These are phyloP conservation scores for Batillaria attramentaria DNA, from an alignment of 1,140 invertebrate species.

Conservation along the genomic window DNA sequence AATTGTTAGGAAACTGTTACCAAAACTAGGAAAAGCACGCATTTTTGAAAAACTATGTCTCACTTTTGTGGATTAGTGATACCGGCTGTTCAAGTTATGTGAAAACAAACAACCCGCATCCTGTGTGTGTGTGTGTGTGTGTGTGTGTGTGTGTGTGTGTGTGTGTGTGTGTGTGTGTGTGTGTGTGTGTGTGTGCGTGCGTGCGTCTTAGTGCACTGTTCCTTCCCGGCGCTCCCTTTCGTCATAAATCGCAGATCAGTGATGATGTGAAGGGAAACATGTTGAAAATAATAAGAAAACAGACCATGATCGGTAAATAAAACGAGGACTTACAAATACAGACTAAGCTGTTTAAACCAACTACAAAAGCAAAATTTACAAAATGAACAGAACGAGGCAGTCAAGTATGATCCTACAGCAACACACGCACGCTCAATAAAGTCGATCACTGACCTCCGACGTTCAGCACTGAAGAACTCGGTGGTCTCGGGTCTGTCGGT, in stretches of 20 bases:
- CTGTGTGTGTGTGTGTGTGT: constrained; percentile 12
- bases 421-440: not conserved
- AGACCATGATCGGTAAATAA: not conserved
- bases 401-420: not conserved
- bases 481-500: not conserved
- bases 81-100: no score
- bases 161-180: not conserved
- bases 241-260: no score
- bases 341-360: no score
- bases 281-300: not conserved
- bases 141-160: not conserved
- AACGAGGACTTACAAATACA: not conserved
- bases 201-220: not conserved
- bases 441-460: not conserved
- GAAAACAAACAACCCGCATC: no score
- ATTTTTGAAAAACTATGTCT: no score
- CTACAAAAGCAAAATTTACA: no score
- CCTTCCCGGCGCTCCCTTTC: no score
- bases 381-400: not conserved
- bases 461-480: no score
- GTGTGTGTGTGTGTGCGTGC: constrained; percentile 11
- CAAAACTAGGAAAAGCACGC: no score
- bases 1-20: no score
- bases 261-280: not conserved
- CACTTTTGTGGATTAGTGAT: no score